Conservation (phyloP, 1,140 invertebrate species). For the Eueides isabella region DNA sequence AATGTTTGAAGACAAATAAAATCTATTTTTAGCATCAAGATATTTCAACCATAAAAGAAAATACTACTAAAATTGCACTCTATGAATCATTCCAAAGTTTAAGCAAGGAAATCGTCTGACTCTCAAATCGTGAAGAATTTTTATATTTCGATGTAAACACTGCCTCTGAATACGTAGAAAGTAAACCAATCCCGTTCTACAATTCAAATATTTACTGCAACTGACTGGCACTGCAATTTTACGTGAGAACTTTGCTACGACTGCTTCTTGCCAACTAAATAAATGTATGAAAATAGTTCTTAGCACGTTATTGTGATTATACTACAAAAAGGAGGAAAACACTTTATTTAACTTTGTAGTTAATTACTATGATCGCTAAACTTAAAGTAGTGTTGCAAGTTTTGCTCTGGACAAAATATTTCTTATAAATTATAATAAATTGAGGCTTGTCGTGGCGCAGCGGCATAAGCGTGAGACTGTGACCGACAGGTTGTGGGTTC, state of each 20-base stretch:
- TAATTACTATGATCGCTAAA: no score
- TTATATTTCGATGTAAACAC: constrained; percentile 74
- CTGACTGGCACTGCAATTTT: constrained; percentile 70
- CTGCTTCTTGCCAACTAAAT: constrained; percentile 37
- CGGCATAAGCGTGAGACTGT: no score
- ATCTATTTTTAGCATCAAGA: not conserved
- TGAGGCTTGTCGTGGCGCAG: no score
- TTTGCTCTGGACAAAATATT: not conserved
- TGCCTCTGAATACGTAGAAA: constrained; percentile 66
- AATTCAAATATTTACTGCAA: constrained; percentile 78
- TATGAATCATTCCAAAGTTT: constrained; percentile 1
- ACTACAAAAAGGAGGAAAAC: not conserved
- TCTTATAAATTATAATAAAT: not conserved
- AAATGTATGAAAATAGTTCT: not conserved
- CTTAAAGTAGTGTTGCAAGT: not conserved
- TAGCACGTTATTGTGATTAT: not conserved
- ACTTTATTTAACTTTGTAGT: no score
- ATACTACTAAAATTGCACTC: not conserved
- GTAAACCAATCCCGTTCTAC: constrained; percentile 77
- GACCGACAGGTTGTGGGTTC: no score
- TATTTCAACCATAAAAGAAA: not conserved
- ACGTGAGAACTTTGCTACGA: constrained; percentile 56
- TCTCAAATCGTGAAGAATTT: constrained; percentile 58
- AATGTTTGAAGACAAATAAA: no score
- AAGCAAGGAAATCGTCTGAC: constrained; percentile 35